phyloP scores from a whole-genome alignment of 2,888 invertebrate species.

The Elysia crispata region DNA sequence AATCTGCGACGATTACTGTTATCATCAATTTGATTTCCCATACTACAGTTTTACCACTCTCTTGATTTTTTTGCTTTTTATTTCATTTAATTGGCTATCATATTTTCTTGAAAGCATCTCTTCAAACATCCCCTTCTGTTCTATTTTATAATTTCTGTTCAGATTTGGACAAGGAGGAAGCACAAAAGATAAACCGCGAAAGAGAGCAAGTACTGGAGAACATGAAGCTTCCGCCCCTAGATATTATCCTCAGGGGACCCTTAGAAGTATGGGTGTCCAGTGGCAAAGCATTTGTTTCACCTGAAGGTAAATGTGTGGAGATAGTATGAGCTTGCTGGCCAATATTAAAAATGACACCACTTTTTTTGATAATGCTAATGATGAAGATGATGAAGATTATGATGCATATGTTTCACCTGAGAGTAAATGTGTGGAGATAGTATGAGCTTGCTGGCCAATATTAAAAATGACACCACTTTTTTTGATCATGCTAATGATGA shows the following conservation, averaged over 20 bases:
- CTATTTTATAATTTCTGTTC: neutral
- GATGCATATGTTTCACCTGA: slow-evolving; percentile 63
- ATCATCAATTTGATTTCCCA: too few relatives aligned
- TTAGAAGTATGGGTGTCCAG: slow-evolving; percentile 77
- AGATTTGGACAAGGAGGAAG: slow-evolving; percentile 60
- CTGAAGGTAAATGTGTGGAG: slow-evolving; percentile 67
- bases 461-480: too few relatives aligned
- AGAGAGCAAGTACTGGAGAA: slow-evolving; percentile 65
- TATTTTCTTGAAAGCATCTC: too few relatives aligned
- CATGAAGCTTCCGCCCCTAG: slow-evolving; percentile 70
- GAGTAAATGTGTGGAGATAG: slow-evolving; percentile 61
- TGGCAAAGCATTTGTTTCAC: slow-evolving; percentile 74
- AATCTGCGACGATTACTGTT: too few relatives aligned
- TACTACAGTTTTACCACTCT: too few relatives aligned
- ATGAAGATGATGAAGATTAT: neutral
- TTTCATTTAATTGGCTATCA: too few relatives aligned
- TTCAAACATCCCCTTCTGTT: too few relatives aligned
- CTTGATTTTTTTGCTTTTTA: too few relatives aligned
- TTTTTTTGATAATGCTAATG: too few relatives aligned
- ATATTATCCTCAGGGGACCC: slow-evolving; percentile 74
- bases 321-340: too few relatives aligned
- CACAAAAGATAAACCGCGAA: slow-evolving; percentile 58
- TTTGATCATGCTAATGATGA: neutral
- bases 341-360: too few relatives aligned
- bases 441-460: too few relatives aligned